Base-by-base conservation (phyloP, 92 coral and sea anemone genomes). In the Zoanthus sansibaricus region DNA sequence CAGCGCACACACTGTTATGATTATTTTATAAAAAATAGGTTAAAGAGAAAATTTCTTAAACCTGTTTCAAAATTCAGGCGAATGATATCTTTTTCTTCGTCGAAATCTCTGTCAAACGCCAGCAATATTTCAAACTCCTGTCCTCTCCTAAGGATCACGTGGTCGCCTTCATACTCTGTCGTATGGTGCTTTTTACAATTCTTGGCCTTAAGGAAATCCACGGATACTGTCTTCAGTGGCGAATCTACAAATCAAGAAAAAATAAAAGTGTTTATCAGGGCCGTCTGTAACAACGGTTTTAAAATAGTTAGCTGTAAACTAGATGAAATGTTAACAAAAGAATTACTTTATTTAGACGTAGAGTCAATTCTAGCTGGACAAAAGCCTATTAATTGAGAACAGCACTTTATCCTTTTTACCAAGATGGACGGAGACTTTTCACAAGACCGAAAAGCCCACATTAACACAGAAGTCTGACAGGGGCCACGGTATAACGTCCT, bases 101-200 rank as follows among this genome's bases (percentile, higher is more conserved):
- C 15, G 9, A 8, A 33, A 7, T 37, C 75, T 56, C 72, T 67
- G 30, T 86, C 46, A 77, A 86, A 77, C 16, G 66, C 72, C 47
- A 86, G 44, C 16, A 52, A 74, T 32, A 86, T 46, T 15, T 86
- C 61, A 74, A 86, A 77, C 72, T 46, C 59, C 58, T 45, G 83
- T 61, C 89, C 89, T 76, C 89, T 82, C 61, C 89, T 75, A 10
- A 86, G 25, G 25, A 86, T 83, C 72, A 86, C 13, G 14, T 37
- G 77, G 31, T 44, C 48, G 10, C 62, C 47, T 17, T 33, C 51
- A 25, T 1, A 64, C 32, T 69, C 76, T 5, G 15, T 48, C 6
- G 74, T 11, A 7, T 76, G 76, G 20, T 46, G 33, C 0, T 72
- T 83, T 51, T 64, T 6, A 42, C 52, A 48, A 64, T 47, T 44